Percentiles rank a stretch among this genome's conserved stretches.
Conservation (phyloP, 1,140 invertebrate genomes). For the Drosophila takahashii region DNA sequence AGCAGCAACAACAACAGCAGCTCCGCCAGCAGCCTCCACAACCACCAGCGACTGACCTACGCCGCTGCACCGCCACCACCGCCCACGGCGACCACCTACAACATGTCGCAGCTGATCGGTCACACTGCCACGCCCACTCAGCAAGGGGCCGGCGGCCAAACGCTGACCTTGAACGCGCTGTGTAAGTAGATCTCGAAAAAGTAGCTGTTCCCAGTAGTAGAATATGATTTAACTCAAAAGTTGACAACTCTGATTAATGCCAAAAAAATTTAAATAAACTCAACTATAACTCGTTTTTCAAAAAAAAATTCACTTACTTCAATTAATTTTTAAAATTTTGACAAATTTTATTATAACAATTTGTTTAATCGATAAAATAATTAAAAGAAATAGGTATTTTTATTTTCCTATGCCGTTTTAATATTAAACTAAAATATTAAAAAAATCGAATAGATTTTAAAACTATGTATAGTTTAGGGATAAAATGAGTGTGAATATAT, state of each 20-base stretch:
- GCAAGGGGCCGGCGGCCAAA: slow-evolving; percentile 36
- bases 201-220: not conserved
- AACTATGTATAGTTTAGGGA: not conserved
- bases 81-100: slow-evolving; percentile 33
- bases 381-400: too few relatives aligned
- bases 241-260: not conserved
- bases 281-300: too few relatives aligned
- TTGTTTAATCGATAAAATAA: too few relatives aligned
- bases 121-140: slow-evolving; percentile 56
- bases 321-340: too few relatives aligned
- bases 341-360: too few relatives aligned
- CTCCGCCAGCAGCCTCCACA: slow-evolving; percentile 27
- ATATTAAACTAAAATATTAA: not conserved
- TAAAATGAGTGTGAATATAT: slow-evolving; percentile 13
- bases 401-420: not conserved
- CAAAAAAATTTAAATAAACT: too few relatives aligned
- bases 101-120: slow-evolving; percentile 70
- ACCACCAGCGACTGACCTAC: slow-evolving; percentile 39
- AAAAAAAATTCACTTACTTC: too few relatives aligned
- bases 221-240: not conserved
- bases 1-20: slow-evolving; percentile 32
- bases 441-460: not conserved
- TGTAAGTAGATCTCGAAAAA: slow-evolving; percentile 67
- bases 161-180: slow-evolving; percentile 66
- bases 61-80: slow-evolving; percentile 23